These are phyloP conservation scores for Heteromormyrus szaboi DNA, from an alignment of 2,797 vertebrate species.

Conservation along the genomic window DNA sequence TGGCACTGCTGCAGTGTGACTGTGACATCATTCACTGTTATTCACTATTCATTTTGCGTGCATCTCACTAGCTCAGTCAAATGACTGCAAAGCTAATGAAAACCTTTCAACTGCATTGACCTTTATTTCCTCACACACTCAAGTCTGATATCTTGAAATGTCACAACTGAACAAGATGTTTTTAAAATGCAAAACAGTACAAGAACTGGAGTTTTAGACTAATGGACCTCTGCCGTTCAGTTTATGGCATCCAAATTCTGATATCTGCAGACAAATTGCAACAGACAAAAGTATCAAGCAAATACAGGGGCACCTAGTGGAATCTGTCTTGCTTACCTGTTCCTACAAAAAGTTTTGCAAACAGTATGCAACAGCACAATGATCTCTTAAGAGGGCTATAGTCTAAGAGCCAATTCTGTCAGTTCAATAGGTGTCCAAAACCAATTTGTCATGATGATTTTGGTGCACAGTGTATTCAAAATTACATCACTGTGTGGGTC, in stretches of 20 bases:
- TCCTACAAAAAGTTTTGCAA: not conserved
- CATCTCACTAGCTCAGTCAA: not conserved
- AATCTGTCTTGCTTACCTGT: not conserved
- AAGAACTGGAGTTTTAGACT: not conserved
- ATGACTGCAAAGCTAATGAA: not conserved
- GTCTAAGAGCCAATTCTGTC: not conserved
- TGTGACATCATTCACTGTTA: not conserved
- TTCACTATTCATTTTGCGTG: not conserved
- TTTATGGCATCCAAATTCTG: not conserved
- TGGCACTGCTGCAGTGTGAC: not conserved
- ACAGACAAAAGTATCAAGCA: not conserved
- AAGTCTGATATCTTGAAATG: not conserved
- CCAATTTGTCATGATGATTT: not conserved
- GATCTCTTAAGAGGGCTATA: not conserved
- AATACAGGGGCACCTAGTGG: not conserved
- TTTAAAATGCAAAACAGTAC: not conserved
- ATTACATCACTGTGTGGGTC: not conserved
- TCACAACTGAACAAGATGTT: not conserved
- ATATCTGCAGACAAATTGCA: not conserved
- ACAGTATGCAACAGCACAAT: not conserved
- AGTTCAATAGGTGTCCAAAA: not conserved
- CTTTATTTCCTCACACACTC: not conserved
- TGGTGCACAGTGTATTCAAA: not conserved
- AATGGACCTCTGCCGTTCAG: not conserved
- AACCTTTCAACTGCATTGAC: not conserved